Evolutionary conservation across 2,113 vertebrate species (phyloP), one percentile per base, ranked within the genome.

Genomic region (Hypocryptadius cinnamomeus): DNA sequence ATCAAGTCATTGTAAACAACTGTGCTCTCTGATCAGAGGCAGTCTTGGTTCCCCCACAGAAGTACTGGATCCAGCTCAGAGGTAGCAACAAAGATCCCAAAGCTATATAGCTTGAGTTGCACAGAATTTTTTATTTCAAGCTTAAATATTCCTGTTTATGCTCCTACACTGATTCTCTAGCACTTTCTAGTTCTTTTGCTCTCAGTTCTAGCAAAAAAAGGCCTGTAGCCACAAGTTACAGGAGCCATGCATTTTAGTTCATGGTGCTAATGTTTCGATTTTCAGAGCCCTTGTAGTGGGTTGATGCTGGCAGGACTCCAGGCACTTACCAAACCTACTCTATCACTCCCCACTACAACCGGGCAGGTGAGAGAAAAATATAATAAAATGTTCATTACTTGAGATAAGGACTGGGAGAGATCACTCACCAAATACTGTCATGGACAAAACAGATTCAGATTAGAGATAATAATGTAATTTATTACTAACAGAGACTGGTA

Each of bases 401-500:
- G 35, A 65, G 42, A 30, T 22, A 56, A 56, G 15, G 18, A 22
- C 28, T 12, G 9, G 28, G 21, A 28, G 23, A 56, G 23, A 39
- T n/a, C 18, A n/a, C 15, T n/a, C 28, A 28, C 15, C 23, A 47
- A 64, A 24, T n/a, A n/a, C 23, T 23, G 10, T 24, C 23, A n/a
- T 15, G 30, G 23, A 28, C 9, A 64, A 47, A 56, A 56, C 5
- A 47, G 23, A 47, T 4, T n/a, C 15, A n/a, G 33, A 28, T 54
- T n/a, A 47, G 40, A n/a, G 23, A 23, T 64, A 73, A 12, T 39
- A 39, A 23, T 14, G 27, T 10, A 73, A 54, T 45, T 28, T 54
- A 27, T 64, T 73, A 47, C 18, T 15, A 44, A 31, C 4, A 44
- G 8, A 54, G 18, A 42, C 45, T 0, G 0, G 5, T 39, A 64